Percentiles rank a stretch among this genome's conserved stretches.
These are phyloP conservation scores for Nomada ruficornis DNA, from an alignment of 2,888 invertebrate species.

Conservation along the genomic window DNA sequence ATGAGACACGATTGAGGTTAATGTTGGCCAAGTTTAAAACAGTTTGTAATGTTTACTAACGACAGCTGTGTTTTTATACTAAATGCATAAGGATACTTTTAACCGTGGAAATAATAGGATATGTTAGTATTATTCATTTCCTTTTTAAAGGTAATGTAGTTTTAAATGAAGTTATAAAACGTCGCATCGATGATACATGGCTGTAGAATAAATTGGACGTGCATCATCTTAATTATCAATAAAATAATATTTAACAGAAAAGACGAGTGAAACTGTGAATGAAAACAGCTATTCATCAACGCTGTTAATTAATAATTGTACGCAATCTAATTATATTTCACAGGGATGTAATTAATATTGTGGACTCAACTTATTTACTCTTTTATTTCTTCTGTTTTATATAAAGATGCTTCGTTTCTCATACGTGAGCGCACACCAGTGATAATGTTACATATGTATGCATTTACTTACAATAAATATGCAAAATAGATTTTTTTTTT, in stretches of 20 bases:
- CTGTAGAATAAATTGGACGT: neutral
- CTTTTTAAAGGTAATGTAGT: neutral
- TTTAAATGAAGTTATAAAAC: neutral
- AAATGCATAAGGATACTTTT: neutral
- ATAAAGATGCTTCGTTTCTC: neutral
- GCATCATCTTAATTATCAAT: neutral
- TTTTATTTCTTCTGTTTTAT: neutral
- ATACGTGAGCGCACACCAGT: neutral
- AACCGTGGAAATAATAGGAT: neutral
- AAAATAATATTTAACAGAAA: neutral
- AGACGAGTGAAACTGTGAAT: neutral
- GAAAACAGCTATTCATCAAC: neutral
- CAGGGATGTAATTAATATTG: neutral
- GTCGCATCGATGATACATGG: too few species aligned
- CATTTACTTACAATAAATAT: neutral
- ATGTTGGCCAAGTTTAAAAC: neutral
- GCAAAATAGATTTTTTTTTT: neutral
- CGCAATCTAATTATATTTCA: neutral
- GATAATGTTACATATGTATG: neutral
- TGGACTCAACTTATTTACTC: neutral
- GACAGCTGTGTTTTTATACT: neutral
- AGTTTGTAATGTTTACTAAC: neutral
- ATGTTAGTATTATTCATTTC: neutral
- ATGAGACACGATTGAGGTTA: constrained; percentile 1
- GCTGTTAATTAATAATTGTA: neutral